Evolutionary conservation across 2,797 vertebrate species (phyloP).

Genomic region (Enteromius thamalakanensis): DNA sequence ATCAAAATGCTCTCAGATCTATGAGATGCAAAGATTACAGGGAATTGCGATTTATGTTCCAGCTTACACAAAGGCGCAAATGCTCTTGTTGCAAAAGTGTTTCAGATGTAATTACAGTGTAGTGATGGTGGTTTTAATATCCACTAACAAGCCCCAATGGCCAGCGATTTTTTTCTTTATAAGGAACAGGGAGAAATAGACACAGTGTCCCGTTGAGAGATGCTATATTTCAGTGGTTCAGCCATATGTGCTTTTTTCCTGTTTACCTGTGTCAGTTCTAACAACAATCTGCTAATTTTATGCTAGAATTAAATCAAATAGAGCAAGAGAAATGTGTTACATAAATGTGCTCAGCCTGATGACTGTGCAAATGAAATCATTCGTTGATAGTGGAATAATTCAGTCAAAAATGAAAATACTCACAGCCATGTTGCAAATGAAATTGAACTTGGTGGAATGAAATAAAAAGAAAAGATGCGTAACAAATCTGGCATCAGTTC

Average conservation of each 20-base stretch:
- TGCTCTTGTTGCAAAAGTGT: neutral
- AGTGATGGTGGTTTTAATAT: conserved; percentile 5
- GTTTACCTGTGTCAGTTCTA: conserved; percentile 9
- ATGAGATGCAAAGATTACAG: neutral
- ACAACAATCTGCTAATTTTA: neutral
- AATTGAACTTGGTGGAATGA: neutral
- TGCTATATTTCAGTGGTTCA: neutral
- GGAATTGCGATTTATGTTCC: neutral
- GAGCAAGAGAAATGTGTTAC: neutral
- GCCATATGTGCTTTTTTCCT: neutral
- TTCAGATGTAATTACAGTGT: conserved; percentile 16
- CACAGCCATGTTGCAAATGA: neutral
- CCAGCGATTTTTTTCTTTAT: conserved; percentile 10
- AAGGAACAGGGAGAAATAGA: neutral
- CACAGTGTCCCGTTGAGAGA: neutral
- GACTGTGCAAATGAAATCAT: neutral
- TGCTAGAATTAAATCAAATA: conserved; percentile 14
- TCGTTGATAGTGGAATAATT: neutral
- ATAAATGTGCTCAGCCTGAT: neutral
- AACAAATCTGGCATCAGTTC: neutral
- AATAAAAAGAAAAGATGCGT: neutral
- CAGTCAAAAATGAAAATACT: neutral
- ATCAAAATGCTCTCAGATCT: conserved; percentile 4
- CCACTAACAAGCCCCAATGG: neutral
- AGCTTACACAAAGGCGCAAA: neutral